Percentiles rank a stretch among this genome's conserved stretches.
Conservation (phyloP, 2,888 invertebrate species). For the Drosophila anomelani region DNA sequence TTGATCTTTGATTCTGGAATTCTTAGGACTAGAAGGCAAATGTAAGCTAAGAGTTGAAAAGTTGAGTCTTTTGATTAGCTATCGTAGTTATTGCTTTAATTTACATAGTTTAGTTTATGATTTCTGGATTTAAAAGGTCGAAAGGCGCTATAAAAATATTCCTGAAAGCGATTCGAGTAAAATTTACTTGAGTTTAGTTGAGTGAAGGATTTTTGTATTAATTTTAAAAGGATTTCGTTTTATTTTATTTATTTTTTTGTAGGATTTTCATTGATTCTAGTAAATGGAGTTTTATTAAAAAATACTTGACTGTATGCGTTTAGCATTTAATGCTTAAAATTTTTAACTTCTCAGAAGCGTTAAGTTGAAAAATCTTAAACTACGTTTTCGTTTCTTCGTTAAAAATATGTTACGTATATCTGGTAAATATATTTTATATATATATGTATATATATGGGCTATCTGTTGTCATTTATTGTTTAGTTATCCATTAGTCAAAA, state of each 20-base stretch:
- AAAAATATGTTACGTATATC: conserved; percentile 78
- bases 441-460: conserved; percentile 50
- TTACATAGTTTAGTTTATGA: conserved; percentile 48
- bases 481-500: conserved; percentile 71
- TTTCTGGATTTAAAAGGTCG: conserved; percentile 60
- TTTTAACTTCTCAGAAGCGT: conserved; percentile 77
- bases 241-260: not conserved
- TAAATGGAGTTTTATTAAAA: conserved; percentile 70
- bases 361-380: conserved; percentile 63
- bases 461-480: conserved; percentile 40
- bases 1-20: conserved; percentile 53
- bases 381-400: conserved; percentile 44
- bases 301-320: conserved; percentile 58
- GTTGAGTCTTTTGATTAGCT: conserved; percentile 61
- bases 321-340: conserved; percentile 76
- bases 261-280: conserved; percentile 47
- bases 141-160: conserved; percentile 82
- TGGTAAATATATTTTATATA: conserved; percentile 70
- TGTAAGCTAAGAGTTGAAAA: conserved; percentile 77
- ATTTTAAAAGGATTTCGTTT: conserved; percentile 37
- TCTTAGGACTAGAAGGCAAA: conserved; percentile 77
- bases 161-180: conserved; percentile 76
- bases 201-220: conserved; percentile 41
- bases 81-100: conserved; percentile 66
- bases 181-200: conserved; percentile 48